Base-by-base conservation (phyloP, 2,113 vertebrate species). In the Leptocoma aspasia region DNA sequence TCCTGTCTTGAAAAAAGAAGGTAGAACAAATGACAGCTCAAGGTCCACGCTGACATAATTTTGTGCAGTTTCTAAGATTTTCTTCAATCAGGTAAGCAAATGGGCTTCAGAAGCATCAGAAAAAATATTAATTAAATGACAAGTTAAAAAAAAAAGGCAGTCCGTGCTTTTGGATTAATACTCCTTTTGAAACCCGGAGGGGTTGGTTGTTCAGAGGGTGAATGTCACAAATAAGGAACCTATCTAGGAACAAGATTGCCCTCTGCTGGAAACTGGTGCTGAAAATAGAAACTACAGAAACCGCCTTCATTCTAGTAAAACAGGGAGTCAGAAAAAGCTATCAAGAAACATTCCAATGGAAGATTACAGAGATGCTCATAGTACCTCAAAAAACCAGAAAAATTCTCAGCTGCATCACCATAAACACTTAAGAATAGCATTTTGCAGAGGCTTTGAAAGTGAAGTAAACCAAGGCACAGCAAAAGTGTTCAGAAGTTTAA, bases 241-340 rank as follows among this genome's bases (percentile, higher is more conserved):
- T 78, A 39, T 28, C 18, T 49, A 94, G 65, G 82, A 95, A 49
- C 87, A 96, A 96, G 87, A 86, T 75, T 96, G 95, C 96, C 95
- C 94, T 96, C 96, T 97, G 73, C 92, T 96, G 97, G 95, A 95
- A 95, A 87, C 14, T 30, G 39, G 21, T 33, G 18, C 22, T 73
- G 54, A 15, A 80, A 80, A 66, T 6, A 18, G 15, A 35, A 86
- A 49, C 10, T n/a, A 5, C 10, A 20, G 26, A 71, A 71, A 85
- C 2, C 16, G 15, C 9, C 7, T 50, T 47, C 31, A 54, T 37
- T 53, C 35, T 21, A 9, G 6, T 49, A 49, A 65, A 88, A 64
- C 1, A 15, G 15, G 30, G 18, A 39, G 21, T 27, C 23, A 70
- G 52, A 56, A 65, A 86, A 89, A 71, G 7, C 30, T 33, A 50